Evolutionary conservation across 2,797 vertebrate genomes (phyloP).

Genomic region (Danio albolineatus): DNA sequence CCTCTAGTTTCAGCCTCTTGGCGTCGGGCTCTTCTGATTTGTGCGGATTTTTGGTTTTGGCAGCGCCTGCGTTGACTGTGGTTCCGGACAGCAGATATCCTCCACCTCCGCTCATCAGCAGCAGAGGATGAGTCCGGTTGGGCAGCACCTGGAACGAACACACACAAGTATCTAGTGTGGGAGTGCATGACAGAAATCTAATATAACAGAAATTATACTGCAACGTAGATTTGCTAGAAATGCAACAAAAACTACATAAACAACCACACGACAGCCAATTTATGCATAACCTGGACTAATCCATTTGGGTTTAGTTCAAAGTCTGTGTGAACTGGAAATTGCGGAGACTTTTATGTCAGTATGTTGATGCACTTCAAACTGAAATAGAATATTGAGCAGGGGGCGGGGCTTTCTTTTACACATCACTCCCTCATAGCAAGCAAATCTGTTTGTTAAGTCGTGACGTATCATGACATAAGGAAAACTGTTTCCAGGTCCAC

Average conservation of each 20-base stretch:
- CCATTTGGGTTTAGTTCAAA: no score
- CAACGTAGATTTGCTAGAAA: not conserved
- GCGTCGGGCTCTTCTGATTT: constrained; percentile 80
- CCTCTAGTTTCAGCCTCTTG: constrained; percentile 87
- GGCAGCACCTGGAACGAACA: constrained; percentile 86
- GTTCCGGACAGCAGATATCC: constrained; percentile 94
- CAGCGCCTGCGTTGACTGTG: constrained; percentile 79
- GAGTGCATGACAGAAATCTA: not conserved
- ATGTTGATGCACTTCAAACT: no score
- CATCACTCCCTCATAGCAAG: no score
- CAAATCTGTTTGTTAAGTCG: no score
- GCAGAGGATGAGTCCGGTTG: constrained; percentile 92
- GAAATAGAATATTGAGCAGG: no score
- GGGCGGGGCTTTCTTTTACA: no score
- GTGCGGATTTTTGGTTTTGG: constrained; percentile 66
- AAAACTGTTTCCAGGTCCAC: no score
- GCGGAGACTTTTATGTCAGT: no score
- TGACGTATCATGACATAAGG: no score
- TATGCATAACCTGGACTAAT: no score
- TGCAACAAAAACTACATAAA: not conserved
- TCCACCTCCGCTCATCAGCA: constrained; percentile 93
- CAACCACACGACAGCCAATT: not conserved
- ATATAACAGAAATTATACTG: not conserved
- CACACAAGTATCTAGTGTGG: not conserved
- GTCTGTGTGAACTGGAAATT: no score